Percentiles rank a stretch among this genome's conserved stretches.
Conservation (phyloP, 1,140 invertebrate species). For the Chymomyza costata region DNA sequence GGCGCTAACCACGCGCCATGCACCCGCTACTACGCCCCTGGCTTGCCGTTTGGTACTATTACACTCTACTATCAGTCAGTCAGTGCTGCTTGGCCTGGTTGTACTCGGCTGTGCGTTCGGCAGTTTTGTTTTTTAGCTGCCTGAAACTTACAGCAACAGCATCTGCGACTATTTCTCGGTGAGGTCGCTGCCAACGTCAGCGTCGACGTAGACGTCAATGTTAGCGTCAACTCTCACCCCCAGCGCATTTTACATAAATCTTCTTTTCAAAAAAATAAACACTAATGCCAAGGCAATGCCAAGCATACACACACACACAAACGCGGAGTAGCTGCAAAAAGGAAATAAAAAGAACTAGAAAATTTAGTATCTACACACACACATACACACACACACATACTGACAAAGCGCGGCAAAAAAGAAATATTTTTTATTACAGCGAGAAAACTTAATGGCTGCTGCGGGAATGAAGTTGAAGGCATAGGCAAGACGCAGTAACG, state of each 20-base stretch:
- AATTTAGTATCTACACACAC: constrained; percentile 70
- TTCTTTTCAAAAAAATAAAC: constrained; percentile 71
- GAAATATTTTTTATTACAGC: constrained; percentile 69
- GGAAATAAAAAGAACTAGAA: constrained; percentile 67
- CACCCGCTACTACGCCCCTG: too few species aligned
- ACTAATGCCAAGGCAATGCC: constrained; percentile 54
- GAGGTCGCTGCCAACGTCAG: constrained; percentile 6
- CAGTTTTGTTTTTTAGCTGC: constrained; percentile 59
- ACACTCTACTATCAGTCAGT: too few species aligned
- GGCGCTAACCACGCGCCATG: too few species aligned
- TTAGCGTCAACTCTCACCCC: constrained; percentile 8
- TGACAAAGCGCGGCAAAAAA: constrained; percentile 32
- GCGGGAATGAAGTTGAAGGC: constrained; percentile 21
- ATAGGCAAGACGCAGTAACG: constrained; percentile 8
- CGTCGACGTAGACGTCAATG: constrained; percentile 1
- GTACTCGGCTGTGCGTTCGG: constrained; percentile 35
- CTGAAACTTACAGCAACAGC: constrained; percentile 66
- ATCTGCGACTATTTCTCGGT: constrained; percentile 63
- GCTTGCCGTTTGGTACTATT: too few species aligned
- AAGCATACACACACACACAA: constrained; percentile 1
- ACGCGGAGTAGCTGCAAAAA: constrained; percentile 48
- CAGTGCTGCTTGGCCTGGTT: too few species aligned
- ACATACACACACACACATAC: constrained; percentile 34
- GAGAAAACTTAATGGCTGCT: constrained; percentile 70
- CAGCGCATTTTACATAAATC: constrained; percentile 66